Conservation (phyloP, 1,140 invertebrate species). For the Pantala flavescens region DNA sequence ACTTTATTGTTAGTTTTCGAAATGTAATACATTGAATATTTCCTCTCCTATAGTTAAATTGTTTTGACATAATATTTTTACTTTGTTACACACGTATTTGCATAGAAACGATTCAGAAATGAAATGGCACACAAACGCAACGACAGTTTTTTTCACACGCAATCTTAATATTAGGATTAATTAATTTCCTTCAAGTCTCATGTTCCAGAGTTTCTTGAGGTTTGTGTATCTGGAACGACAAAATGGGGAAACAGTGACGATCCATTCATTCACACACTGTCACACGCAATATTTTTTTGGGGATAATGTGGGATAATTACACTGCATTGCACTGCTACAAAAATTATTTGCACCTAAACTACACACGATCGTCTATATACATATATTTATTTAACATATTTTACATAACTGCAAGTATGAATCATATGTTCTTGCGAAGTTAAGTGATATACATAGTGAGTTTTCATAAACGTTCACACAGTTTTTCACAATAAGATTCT, state of each 20-base stretch:
- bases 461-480: too few relatives aligned
- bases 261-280: background rate
- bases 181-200: background rate
- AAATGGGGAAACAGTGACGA: background rate
- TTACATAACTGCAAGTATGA: background rate
- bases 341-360: background rate
- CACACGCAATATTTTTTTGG: background rate
- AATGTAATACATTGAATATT: background rate
- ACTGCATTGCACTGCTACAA: background rate
- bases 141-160: background rate
- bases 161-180: background rate
- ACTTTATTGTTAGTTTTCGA: conserved; percentile 10
- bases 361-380: background rate
- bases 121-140: background rate
- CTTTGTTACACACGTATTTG: conserved; percentile 6
- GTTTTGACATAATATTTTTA: background rate
- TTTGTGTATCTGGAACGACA: background rate
- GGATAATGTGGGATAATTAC: background rate
- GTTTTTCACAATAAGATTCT: too few relatives aligned
- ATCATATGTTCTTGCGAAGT: too few relatives aligned
- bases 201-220: background rate
- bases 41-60: background rate
- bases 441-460: too few relatives aligned
- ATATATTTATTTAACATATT: conserved; percentile 6
- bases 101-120: background rate